Evolutionary conservation across 2,888 invertebrate species (phyloP), one percentile per base, ranked within the genome.

Genomic region (Chloromyia formosa): DNA sequence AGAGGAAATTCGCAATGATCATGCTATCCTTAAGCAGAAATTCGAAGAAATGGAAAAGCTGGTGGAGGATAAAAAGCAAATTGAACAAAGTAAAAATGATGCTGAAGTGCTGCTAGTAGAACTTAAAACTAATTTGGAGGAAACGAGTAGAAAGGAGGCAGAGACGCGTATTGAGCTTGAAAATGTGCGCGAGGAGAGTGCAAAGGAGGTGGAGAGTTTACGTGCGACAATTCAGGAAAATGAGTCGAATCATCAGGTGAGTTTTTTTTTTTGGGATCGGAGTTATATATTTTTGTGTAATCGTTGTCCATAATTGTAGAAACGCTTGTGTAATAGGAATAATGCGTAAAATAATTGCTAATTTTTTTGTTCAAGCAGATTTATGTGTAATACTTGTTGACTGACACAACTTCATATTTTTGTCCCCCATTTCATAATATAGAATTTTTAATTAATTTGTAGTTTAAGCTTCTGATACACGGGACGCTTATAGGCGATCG

Each of bases 41-140:
- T 85, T 85, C 79, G 79, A 82, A 77, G 85, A 86, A 78, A 77
- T 86, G 1, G 81, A 82, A 77, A 79, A 78, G 18, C 81, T 86
- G 23, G 80, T 74, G 20, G 75, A 75, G 45, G 77, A 78, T 61
- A 75, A 76, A 20, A 58, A 74, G n/a, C 69, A 76, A 22, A 27
- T 75, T 27, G 73, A 75, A 23, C 20, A 18, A 20, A n/a, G 18
- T 74, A 74, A 77, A 71, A 20, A 54, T 53, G 49, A 66, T 64
- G 72, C 54, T 72, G 64, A 56, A 40, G 10, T 71, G 22, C 82
- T 84, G 83, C 78, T 72, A 84, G 86, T 86, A 84, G 83, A 61
- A 81, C 83, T 76, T 82, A 85, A 80, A 81, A 77, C 68, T 81
- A 80, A 78, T 75, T 84, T 66, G 77, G 79, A 75, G 80, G 80